Evolutionary conservation across 2,113 vertebrate genomes (phyloP).

Genomic region (Cephalopterus ornatus): DNA sequence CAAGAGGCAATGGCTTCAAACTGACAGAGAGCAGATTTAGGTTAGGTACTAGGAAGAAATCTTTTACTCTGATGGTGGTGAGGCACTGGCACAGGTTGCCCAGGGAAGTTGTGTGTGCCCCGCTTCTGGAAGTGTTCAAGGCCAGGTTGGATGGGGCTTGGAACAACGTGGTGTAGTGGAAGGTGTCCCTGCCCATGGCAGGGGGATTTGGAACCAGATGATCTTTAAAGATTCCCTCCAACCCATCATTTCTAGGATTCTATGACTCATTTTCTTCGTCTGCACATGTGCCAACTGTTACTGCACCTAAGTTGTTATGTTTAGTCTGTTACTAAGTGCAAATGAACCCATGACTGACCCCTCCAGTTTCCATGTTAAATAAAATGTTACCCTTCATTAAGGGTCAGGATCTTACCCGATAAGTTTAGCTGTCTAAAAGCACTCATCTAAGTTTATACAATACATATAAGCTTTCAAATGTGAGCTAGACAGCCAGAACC

Average conservation of each 20-base stretch:
- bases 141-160: not conserved
- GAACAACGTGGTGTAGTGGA: not conserved
- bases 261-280: not conserved
- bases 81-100: fast-evolving
- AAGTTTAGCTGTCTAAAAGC: not conserved
- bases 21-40: not conserved
- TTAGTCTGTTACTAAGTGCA: not conserved
- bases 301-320: not conserved
- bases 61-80: not conserved
- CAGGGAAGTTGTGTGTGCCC: not conserved
- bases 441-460: not conserved
- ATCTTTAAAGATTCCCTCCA: not conserved
- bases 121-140: not conserved
- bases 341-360: not conserved
- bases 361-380: not conserved
- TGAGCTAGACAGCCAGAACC: not conserved
- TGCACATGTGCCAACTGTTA: not conserved
- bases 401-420: not conserved
- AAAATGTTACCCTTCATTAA: not conserved
- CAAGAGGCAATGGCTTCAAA: not conserved
- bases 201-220: not conserved
- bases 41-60: not conserved
- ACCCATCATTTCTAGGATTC: not conserved
- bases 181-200: not conserved
- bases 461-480: not conserved